A percentile compares a stretch with the other conserved stretches of the same genome.
phyloP scores from a whole-genome alignment of 2,797 vertebrate genomes.

The Pantherophis alleghaniensis region DNA sequence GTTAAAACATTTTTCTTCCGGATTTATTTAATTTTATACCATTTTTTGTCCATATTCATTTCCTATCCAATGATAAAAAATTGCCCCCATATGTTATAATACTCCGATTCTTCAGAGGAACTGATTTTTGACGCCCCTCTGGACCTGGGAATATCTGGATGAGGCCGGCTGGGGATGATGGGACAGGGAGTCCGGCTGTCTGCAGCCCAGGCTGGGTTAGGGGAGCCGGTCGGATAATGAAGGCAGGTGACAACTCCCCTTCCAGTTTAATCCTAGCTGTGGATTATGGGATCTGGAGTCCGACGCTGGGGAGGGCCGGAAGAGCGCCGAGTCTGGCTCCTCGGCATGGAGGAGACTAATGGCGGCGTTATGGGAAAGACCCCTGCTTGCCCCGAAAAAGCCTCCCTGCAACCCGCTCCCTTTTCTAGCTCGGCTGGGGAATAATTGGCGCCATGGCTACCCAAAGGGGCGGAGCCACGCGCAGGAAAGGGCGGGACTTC shows the following conservation, averaged over 20 bases:
- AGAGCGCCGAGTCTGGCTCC: not conserved
- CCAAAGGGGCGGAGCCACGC: not conserved
- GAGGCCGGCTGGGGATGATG: not conserved
- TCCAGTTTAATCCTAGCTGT: not conserved
- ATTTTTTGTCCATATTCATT: no score
- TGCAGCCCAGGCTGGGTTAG: not conserved
- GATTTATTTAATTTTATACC: no score
- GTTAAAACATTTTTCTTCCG: no score
- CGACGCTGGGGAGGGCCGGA: not conserved
- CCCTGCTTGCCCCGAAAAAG: no score
- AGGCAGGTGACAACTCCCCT: not conserved
- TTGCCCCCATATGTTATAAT: no score
- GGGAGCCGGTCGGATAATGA: not conserved
- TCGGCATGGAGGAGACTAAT: no score
- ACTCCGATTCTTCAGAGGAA: no score
- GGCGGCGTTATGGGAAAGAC: not conserved
- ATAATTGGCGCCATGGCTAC: fast-evolving
- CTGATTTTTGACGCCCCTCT: no score
- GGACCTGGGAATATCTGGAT: not conserved
- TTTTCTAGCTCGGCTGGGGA: not conserved
- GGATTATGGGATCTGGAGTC: not conserved
- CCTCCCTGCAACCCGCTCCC: no score
- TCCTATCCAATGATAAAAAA: no score
- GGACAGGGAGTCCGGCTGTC: not conserved
- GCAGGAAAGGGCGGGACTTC: not conserved